These are phyloP conservation scores for Xyrichtys novacula DNA, from an alignment of 2,797 vertebrate genomes.

Conservation along the genomic window DNA sequence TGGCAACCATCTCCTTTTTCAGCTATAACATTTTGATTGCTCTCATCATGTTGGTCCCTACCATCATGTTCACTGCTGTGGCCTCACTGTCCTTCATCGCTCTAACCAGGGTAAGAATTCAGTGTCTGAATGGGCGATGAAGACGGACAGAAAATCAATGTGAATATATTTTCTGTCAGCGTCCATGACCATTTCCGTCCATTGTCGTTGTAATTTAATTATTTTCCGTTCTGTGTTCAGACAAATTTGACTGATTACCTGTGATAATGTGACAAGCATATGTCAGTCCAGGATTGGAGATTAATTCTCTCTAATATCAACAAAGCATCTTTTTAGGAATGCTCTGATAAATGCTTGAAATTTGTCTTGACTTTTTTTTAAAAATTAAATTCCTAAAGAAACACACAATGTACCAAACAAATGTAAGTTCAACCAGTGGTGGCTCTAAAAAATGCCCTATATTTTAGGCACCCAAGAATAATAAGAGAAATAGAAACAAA, in stretches of 20 bases:
- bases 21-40: slow-evolving; percentile 93
- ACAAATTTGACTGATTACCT: background rate
- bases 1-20: slow-evolving; percentile 94
- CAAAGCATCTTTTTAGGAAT: no score
- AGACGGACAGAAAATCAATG: background rate
- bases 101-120: slow-evolving; percentile 90
- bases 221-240: background rate
- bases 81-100: slow-evolving; percentile 93
- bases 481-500: no score
- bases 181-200: background rate
- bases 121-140: background rate
- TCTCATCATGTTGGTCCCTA: slow-evolving; percentile 95
- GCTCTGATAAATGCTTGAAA: no score
- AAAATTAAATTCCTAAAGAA: no score
- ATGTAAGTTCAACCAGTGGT: no score
- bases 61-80: slow-evolving; percentile 94
- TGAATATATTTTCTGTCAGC: background rate
- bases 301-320: no score
- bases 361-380: no score
- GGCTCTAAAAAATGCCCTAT: no score
- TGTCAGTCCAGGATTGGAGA: no score
- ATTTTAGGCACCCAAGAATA: no score
- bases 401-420: no score
- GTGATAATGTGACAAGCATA: background rate
- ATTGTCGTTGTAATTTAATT: no score